These are phyloP conservation scores for Lycaena phlaeas DNA, from an alignment of 2,888 invertebrate genomes.

Conservation along the genomic window DNA sequence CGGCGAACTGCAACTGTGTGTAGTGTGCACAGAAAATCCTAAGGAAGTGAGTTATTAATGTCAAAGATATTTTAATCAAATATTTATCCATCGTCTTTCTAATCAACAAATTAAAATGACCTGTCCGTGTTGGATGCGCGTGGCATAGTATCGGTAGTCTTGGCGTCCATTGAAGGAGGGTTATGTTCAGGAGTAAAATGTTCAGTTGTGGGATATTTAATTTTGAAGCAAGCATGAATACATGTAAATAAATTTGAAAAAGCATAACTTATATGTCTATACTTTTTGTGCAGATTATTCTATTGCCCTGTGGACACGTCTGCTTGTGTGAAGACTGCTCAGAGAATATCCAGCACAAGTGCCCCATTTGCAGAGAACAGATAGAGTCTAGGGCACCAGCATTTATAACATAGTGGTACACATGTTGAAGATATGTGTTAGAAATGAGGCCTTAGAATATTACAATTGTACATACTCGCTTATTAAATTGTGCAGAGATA, in stretches of 20 bases:
- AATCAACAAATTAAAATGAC: no score
- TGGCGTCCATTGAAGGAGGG: no score
- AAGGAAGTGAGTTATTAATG: conserved; percentile 75
- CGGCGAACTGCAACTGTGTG: conserved; percentile 79
- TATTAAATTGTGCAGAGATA: not conserved
- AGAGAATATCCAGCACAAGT: conserved; percentile 77
- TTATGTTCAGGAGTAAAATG: no score
- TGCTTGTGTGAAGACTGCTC: conserved; percentile 91
- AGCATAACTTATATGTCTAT: no score
- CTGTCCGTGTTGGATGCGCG: no score
- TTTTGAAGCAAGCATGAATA: no score
- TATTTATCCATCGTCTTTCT: no score
- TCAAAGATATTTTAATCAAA: no score
- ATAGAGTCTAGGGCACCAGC: conserved; percentile 82
- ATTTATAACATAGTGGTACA: conserved; percentile 75
- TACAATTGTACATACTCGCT: conserved; percentile 6
- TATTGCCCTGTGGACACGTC: conserved; percentile 92
- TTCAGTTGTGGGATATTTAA: no score
- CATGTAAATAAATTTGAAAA: no score
- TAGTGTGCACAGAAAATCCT: conserved; percentile 89
- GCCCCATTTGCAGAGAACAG: conserved; percentile 84
- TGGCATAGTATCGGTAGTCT: no score
- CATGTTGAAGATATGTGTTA: not conserved
- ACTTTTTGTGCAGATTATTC: conserved; percentile 76
- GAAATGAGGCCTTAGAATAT: not conserved